Base-by-base conservation (phyloP, 2,797 vertebrate genomes). In the Gymnoscopelus braueri region DNA sequence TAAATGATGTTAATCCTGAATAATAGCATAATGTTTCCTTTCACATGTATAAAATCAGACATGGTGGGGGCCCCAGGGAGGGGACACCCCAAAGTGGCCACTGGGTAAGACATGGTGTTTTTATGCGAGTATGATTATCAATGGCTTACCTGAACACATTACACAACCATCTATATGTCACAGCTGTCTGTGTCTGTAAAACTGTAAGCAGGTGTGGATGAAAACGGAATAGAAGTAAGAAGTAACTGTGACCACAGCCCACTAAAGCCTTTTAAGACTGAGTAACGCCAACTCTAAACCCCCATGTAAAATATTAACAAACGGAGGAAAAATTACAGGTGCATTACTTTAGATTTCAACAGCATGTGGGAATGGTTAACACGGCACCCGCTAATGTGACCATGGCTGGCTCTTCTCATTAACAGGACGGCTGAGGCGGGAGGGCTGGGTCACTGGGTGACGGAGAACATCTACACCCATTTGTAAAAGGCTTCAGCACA, bases 321-420 rank as follows among this genome's bases (percentile, higher is more conserved):
- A 82, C n/a, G n/a, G 64, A 68, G 78, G 78, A 66, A 72, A 78
- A 87, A 84, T 88, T 87, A 88, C 87, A 87, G 83, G 84, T 91
- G 84, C 76, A 80, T 89, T 87, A 85, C 82, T 84, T 83, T 60
- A 83, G 59, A 81, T 87, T 89, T 87, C 67, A 78, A 65, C 83
- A 73, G 74, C 92, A 92, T 90, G 81, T 93, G 91, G 89, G 74
- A 93, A 81, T 83, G 62, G 82, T 93, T 92, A 89, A 84, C 75
- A 71, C 67, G 56, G 74, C 76, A 54, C 35, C 64, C 58, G 9
- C 74, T 87, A 86, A 88, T 90, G 82, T 81, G 80, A 75, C 83
- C 75, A 44, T 7, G 63, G 81, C 85, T 77, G 85, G 86, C 82
- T 81, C 75, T 71, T 87, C 78, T 91, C 75, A 84, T 91, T 91